Conservation (phyloP, 2,113 vertebrate species). For the Anseranas semipalmata region DNA sequence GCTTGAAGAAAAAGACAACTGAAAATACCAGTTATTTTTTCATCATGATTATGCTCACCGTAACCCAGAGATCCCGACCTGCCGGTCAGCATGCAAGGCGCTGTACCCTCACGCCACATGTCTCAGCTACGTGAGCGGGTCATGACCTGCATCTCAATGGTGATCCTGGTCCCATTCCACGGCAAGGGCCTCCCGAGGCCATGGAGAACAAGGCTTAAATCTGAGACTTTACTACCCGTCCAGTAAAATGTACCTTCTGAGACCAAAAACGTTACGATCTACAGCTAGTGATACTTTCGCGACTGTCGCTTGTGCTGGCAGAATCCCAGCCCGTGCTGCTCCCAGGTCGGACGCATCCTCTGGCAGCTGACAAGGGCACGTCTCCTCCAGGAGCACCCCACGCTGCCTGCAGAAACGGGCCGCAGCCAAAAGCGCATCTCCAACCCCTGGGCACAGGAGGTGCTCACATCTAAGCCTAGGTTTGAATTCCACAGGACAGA, state of each 20-base stretch:
- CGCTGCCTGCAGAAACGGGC: neutral
- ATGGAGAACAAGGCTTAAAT: neutral
- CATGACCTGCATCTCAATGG: neutral
- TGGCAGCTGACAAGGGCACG: neutral
- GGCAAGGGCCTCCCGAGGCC: neutral
- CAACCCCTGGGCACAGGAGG: neutral
- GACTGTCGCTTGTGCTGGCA: rapidly evolving
- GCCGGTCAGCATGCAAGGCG: neutral
- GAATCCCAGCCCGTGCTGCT: neutral
- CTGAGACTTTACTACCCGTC: neutral
- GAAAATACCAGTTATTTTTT: neutral
- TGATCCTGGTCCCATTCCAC: neutral
- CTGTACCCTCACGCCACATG: neutral
- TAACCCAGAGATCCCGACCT: neutral
- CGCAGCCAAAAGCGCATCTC: rapidly evolving
- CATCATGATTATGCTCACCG: neutral
- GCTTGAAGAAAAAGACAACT: neutral
- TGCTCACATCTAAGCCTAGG: neutral
- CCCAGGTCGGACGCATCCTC: neutral
- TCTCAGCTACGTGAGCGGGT: neutral
- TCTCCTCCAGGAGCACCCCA: neutral
- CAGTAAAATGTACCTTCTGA: neutral
- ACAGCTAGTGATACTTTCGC: neutral
- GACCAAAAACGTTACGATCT: neutral
- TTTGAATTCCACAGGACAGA: neutral